Conservation (phyloP, 2,888 invertebrate species). For the Luffia ferchaultella region DNA sequence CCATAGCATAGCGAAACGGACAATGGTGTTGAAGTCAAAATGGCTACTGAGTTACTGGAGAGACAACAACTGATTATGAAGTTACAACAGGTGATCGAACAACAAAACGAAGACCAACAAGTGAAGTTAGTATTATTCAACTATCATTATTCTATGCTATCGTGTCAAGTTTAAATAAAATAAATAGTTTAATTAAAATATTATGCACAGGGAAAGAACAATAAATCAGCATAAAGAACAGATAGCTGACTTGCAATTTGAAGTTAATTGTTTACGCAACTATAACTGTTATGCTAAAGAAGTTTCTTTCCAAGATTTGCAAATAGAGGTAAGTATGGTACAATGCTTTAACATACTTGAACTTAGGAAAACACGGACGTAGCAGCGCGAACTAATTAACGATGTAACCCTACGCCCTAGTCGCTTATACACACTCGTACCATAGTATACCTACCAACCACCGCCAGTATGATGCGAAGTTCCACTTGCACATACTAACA, state of each 20-base stretch:
- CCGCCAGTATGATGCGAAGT: no score
- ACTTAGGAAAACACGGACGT: no score
- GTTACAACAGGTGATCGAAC: conserved; percentile 38
- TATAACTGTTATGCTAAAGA: conserved; percentile 46
- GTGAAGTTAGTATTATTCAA: conserved; percentile 30
- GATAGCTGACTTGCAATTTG: conserved; percentile 36
- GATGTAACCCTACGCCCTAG: no score
- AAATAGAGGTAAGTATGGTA: conserved; percentile 33
- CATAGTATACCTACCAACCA: no score
- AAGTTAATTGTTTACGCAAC: conserved; percentile 38
- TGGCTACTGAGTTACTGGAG: conserved; percentile 41
- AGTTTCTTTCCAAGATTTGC: conserved; percentile 35
- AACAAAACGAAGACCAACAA: conserved; percentile 39
- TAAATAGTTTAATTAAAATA: no score
- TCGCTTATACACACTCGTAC: no score
- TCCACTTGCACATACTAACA: no score
- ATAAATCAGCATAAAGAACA: conserved; percentile 44
- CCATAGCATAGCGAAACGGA: conserved; percentile 38
- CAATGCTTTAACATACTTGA: not conserved
- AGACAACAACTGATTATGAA: conserved; percentile 41
- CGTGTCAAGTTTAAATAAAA: no score
- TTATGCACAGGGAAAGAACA: conserved; percentile 34
- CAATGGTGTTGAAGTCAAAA: conserved; percentile 32
- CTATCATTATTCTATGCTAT: no score
- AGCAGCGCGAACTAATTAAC: no score